Percentiles rank a stretch among this genome's conserved stretches.
Evolutionary conservation across 2,888 invertebrate genomes (phyloP).

Genomic region (Alsophila aescularia): DNA sequence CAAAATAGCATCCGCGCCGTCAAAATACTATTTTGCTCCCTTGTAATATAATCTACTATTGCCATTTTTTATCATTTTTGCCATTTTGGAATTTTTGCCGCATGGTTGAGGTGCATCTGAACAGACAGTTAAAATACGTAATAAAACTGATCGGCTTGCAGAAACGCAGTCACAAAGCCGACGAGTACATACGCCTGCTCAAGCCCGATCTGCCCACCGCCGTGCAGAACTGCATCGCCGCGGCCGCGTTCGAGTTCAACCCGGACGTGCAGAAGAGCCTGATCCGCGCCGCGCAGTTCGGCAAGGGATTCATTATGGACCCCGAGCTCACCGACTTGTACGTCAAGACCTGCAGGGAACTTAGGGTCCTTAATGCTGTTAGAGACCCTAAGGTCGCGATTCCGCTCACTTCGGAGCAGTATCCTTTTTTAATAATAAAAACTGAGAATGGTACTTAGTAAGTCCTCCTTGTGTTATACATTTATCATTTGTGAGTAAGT

Average conservation of each 20-base stretch:
- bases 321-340: constrained; percentile 90
- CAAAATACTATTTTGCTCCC: no score
- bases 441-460: no score
- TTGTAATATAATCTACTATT: no score
- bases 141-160: constrained; percentile 57
- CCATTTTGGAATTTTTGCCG: no score
- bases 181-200: constrained; percentile 96
- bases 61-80: no score
- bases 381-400: constrained; percentile 94
- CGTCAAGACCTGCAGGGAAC: constrained; percentile 92
- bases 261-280: constrained; percentile 94
- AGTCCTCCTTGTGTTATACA: no score
- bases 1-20: no score
- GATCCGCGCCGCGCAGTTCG: constrained; percentile 96
- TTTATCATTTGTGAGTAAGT: no score
- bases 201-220: constrained; percentile 91
- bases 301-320: constrained; percentile 94
- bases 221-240: constrained; percentile 95
- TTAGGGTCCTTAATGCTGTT: constrained; percentile 96
- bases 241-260: constrained; percentile 95
- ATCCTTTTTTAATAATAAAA: constrained; percentile 85
- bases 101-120: no score
- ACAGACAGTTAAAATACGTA: no score
- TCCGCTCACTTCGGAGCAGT: constrained; percentile 95
- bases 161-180: constrained; percentile 95